Percentiles rank a stretch among this genome's conserved stretches.
These are phyloP conservation scores for Drosophila setosimentum DNA, from an alignment of 2,888 invertebrate species.

Conservation along the genomic window DNA sequence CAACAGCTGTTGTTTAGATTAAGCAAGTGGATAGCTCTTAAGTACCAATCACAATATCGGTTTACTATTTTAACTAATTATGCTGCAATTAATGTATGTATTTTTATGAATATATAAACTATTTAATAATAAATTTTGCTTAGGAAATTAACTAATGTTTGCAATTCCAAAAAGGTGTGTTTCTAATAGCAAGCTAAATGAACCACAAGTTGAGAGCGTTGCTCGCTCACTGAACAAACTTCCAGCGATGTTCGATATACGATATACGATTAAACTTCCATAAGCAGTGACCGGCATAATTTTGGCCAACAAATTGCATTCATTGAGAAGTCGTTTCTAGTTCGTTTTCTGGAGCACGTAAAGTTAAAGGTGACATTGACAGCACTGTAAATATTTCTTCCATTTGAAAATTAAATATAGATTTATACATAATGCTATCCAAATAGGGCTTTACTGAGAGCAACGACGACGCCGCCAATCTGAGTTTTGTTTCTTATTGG, in stretches of 20 bases:
- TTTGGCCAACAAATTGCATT: conserved; percentile 10
- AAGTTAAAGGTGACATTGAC: conserved; percentile 5
- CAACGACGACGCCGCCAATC: neutral
- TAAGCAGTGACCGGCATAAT: conserved; percentile 51
- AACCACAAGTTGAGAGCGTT: neutral
- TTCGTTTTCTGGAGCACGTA: neutral
- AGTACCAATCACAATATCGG: neutral
- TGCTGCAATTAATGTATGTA: neutral
- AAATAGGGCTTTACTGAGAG: conserved; percentile 40
- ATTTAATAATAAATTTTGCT: neutral
- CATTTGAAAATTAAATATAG: conserved; percentile 21
- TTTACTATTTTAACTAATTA: too few relatives aligned
- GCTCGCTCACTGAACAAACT: conserved; percentile 12
- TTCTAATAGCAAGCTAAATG: neutral
- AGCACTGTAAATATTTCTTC: conserved; percentile 28
- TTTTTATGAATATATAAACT: neutral
- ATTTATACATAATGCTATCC: conserved; percentile 28
- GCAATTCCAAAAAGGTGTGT: neutral
- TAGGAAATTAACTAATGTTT: neutral
- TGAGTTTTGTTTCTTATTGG: neutral
- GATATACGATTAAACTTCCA: neutral
- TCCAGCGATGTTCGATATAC: neutral
- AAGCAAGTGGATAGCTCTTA: neutral
- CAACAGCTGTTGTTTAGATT: neutral
- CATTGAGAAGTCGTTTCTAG: neutral